Evolutionary conservation across 2,113 vertebrate species (phyloP), one percentile per base, ranked within the genome.

Genomic region (Malurus melanocephalus): DNA sequence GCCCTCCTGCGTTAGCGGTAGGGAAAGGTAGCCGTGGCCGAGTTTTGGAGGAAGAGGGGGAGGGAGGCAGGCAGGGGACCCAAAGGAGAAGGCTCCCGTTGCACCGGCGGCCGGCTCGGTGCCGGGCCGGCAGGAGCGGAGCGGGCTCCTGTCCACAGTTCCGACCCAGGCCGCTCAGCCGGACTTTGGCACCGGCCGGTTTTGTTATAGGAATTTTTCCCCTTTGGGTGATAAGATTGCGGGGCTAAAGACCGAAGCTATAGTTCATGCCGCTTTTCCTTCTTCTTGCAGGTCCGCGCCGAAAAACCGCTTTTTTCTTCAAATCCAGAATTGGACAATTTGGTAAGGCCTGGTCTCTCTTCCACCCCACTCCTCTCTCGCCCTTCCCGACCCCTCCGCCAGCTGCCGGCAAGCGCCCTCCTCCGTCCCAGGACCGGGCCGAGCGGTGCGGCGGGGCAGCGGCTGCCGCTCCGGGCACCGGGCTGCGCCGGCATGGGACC

Each of bases 221-320:
- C 33, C 35, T 56, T 38, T 55, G 18, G 67, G 28, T 16, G 55
- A 60, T 56, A 43, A 8, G 19, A 59, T 42, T 38, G 26, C 42
- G 18, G 80, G 57, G 40, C 27, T 88, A 38, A 53, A 73, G 48
- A 51, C 65, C 60, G 56, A 40, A 74, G 59, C 55, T 61, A 20
- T 43, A 23, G 80, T 68, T 96, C 72, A 95, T 46, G 26, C 53
- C 52, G 82, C 86, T 90, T 81, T 75, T 67, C 49, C 84, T 93
- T 74, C 64, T 92, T 93, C 75, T 94, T 83, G 30, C 64, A 99
- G 99, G 99, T 99, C 93, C 98, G 99, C 71, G 99, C 99, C 69
- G 99, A 99, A 98, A 99, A 99, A 96, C 99, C 99, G 97, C 98
- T 99, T 97, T 99, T 99, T 97, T 99, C 99, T 97, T 99, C 99